Conservation (phyloP, 2,888 invertebrate species). For the Euphydryas editha region DNA sequence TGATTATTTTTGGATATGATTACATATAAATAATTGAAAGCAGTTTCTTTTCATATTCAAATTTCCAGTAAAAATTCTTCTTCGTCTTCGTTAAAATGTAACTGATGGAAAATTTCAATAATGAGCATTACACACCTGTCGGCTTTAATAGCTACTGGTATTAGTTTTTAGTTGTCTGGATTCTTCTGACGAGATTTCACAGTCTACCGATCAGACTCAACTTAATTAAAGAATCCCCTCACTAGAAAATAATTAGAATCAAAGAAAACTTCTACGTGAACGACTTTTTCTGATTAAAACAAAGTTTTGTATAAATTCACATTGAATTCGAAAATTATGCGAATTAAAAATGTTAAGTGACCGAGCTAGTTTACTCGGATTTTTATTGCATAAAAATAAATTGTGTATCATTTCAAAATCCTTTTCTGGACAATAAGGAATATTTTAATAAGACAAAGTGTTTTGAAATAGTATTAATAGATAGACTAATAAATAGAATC, state of each 20-base stretch:
- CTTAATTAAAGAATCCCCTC: conserved; percentile 45
- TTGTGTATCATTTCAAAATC: too few relatives aligned
- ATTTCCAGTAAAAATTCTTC: neutral
- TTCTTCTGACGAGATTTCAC: conserved; percentile 37
- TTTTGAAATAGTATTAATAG: too few relatives aligned
- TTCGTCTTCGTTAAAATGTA: conserved; percentile 41
- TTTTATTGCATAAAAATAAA: too few relatives aligned
- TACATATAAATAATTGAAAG: neutral
- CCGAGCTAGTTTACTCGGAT: neutral
- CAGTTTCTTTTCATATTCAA: neutral
- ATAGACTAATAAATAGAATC: too few relatives aligned
- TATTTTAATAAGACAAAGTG: too few relatives aligned
- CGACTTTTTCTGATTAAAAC: conserved; percentile 3
- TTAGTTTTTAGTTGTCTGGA: conserved; percentile 33
- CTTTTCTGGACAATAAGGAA: too few relatives aligned
- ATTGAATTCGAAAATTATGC: neutral
- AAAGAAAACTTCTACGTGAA: conserved; percentile 38
- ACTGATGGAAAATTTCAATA: conserved; percentile 45
- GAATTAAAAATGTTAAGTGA: neutral
- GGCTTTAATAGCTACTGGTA: conserved; percentile 33
- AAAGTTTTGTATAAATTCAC: conserved; percentile 5
- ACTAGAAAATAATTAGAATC: conserved; percentile 39
- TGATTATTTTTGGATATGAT: neutral
- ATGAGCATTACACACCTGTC: conserved; percentile 31
- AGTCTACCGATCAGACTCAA: conserved; percentile 39